Base-by-base conservation (phyloP, 1,140 invertebrate species). In the Capitella teleta region DNA sequence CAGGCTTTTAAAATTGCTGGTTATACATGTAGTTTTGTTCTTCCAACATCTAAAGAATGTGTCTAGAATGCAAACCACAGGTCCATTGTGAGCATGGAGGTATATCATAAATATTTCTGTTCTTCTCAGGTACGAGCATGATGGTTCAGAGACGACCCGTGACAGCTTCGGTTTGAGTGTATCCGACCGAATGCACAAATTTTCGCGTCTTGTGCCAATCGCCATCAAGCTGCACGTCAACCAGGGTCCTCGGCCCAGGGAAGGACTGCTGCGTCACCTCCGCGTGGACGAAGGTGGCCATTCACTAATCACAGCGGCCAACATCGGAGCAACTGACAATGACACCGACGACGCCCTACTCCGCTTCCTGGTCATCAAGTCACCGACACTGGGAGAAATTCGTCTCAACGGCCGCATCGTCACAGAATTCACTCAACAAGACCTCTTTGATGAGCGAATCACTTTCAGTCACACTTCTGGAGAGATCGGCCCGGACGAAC, bases 211-310 rank as follows among this genome's bases (percentile, higher is more conserved):
- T 3, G 55, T 74, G 5, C 50, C 63, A 5, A 58, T 75, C 12
- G 57, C 62, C 5, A 66, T 75, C 25, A 60, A 66, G 12, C 65
- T 64, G 3, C 57, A 72, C 1, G 71, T 73, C 51, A 70, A 74
- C 54, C 59, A 73, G 49, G 56, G 61, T 0, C 72, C 73, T 34
- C 58, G 54, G 38, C 48, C 61, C 61, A n/a, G n/a, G n/a, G n/a
- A n/a, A n/a, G n/a, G n/a, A n/a, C n/a, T n/a, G n/a, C 2, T 44
- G n/a, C 34, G 57, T 63, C 10, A 66, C 60, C 24, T 67, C 58
- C 26, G 54, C 16, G 58, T 60, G 1, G 59, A 62, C 3, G 73
- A 75, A 54, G 65, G 64, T 3, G 63, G 67, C 0, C 58, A 64
- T 42, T 57, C 61, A 0, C 28, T 63, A 5, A 61, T 75, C 14